A percentile compares a stretch with the other conserved stretches of the same genome.
Evolutionary conservation across 2,888 invertebrate genomes (phyloP).

Genomic region (Noctua fimbriata): DNA sequence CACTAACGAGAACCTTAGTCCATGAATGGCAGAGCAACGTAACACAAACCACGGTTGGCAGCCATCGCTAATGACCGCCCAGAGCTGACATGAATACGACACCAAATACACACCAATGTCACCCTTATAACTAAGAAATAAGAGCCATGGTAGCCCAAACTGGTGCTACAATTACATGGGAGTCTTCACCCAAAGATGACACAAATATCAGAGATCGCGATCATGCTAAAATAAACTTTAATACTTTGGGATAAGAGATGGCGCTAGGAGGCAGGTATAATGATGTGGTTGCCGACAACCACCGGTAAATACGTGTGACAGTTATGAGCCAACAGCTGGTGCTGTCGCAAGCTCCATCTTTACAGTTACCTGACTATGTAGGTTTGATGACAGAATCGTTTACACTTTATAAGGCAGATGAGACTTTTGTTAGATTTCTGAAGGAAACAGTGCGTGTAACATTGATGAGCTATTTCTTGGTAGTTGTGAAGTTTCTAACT

Average conservation of each 20-base stretch:
- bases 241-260: background rate
- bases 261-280: slow-evolving; percentile 28
- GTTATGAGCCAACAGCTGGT: slow-evolving; percentile 54
- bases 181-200: slow-evolving; percentile 41
- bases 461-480: slow-evolving; percentile 16
- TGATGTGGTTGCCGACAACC: slow-evolving; percentile 46
- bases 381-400: slow-evolving; percentile 49
- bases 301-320: slow-evolving; percentile 56
- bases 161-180: slow-evolving; percentile 34
- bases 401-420: slow-evolving; percentile 24
- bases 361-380: slow-evolving; percentile 60
- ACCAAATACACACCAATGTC: slow-evolving; percentile 12
- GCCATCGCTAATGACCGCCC: slow-evolving; percentile 35
- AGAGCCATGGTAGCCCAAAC: slow-evolving; percentile 2
- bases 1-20: slow-evolving; percentile 30
- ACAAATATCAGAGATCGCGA: slow-evolving; percentile 29
- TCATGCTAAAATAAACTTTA: slow-evolving; percentile 41
- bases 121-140: slow-evolving; percentile 11
- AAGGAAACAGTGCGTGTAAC: slow-evolving; percentile 39
- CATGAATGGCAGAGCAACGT: slow-evolving; percentile 25
- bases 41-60: slow-evolving; percentile 40
- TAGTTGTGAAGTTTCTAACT: slow-evolving; percentile 18
- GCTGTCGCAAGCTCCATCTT: slow-evolving; percentile 61
- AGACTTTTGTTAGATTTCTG: slow-evolving; percentile 20
- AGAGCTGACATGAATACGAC: slow-evolving; percentile 37